A percentile compares a stretch with the other conserved stretches of the same genome.
Conservation (phyloP, 1,140 invertebrate species). For the Plectrocnemia conspersa region DNA sequence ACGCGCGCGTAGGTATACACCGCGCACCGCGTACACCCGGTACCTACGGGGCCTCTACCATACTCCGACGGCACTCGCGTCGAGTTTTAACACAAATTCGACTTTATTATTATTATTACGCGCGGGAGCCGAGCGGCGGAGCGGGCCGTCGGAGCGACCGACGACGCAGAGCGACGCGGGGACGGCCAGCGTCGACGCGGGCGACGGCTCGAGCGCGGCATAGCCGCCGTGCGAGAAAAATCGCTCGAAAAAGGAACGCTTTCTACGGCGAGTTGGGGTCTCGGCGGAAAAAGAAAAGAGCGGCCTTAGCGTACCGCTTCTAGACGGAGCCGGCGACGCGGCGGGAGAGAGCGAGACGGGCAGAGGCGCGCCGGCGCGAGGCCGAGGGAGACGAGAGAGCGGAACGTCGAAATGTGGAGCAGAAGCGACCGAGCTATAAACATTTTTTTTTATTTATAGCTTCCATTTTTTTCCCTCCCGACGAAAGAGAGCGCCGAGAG, state of each 20-base stretch:
- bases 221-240: neutral
- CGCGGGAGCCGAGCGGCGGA: no score
- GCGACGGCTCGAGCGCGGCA: no score
- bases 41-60: constrained; percentile 27
- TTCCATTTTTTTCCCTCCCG: neutral
- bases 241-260: constrained; percentile 2
- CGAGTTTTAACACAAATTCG: constrained; percentile 16
- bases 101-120: no score
- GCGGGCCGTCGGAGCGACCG: no score
- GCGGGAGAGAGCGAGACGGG: constrained; percentile 7
- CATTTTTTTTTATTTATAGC: neutral
- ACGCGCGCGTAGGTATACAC: neutral
- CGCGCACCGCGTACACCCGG: constrained; percentile 20
- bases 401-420: constrained; percentile 22
- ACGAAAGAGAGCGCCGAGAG: no score
- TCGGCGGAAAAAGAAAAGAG: constrained; percentile 22
- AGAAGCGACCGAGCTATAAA: constrained; percentile 7
- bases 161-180: no score
- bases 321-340: constrained; percentile 12
- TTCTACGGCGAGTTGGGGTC: constrained; percentile 4
- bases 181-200: no score
- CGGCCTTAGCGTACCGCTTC: constrained; percentile 13
- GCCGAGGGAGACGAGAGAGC: constrained; percentile 16
- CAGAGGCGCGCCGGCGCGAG: neutral
- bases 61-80: constrained; percentile 10